Percentiles rank a stretch among this genome's conserved stretches.
These are phyloP conservation scores for Vidua chalybeata DNA, from an alignment of 2,113 vertebrate species.

Conservation along the genomic window DNA sequence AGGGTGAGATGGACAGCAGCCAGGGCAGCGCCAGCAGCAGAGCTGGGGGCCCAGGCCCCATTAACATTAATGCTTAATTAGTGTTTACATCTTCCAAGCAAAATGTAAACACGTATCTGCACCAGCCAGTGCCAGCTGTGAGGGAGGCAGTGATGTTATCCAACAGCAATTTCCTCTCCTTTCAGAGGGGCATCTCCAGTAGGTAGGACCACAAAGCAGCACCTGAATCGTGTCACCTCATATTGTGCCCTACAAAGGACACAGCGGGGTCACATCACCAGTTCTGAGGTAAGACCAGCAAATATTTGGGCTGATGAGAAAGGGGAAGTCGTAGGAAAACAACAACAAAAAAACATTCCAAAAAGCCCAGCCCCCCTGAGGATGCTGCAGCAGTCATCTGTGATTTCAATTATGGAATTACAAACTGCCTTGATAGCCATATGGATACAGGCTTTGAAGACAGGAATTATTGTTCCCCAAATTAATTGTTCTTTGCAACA, in stretches of 20 bases:
- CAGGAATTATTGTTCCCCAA: constrained; percentile 11
- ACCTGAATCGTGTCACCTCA: background rate
- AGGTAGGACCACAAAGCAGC: background rate
- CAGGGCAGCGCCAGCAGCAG: constrained; percentile 40
- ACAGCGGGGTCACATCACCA: background rate
- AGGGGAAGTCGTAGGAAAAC: background rate
- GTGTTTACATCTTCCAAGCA: constrained; percentile 47
- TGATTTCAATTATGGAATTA: constrained; percentile 8
- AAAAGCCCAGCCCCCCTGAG: background rate
- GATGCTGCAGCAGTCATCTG: background rate
- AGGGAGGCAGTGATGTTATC: background rate
- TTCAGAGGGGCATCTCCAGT: constrained; percentile 30
- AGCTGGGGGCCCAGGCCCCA: background rate
- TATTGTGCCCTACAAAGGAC: background rate
- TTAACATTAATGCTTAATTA: constrained; percentile 61
- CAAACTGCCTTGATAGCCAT: background rate
- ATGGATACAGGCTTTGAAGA: background rate
- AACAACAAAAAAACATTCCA: background rate
- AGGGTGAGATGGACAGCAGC: constrained; percentile 46
- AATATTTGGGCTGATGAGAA: background rate
- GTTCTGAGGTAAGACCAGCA: background rate
- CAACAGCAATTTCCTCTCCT: constrained; percentile 53
- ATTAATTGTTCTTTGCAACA: constrained; percentile 15
- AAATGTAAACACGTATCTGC: constrained; percentile 30
- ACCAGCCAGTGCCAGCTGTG: constrained; percentile 43